These are phyloP conservation scores for Syrrhaptes paradoxus DNA, from an alignment of 2,113 vertebrate species.

Conservation along the genomic window DNA sequence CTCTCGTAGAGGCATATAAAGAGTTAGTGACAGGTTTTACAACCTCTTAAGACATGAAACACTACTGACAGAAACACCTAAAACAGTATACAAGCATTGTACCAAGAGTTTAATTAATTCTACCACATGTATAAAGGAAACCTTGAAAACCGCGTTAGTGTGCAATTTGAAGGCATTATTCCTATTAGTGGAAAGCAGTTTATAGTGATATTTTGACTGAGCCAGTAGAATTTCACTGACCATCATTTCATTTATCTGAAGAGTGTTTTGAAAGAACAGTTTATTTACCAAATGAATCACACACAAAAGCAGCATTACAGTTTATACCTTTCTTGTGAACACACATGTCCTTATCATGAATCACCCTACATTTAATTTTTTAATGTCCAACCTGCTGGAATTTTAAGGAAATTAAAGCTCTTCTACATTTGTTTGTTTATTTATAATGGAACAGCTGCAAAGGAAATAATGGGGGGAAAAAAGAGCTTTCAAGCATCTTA, in stretches of 20 bases:
- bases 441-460: neutral
- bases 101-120: neutral
- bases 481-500: neutral
- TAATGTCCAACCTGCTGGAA: neutral
- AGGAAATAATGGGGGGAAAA: neutral
- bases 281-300: neutral
- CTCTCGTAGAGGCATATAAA: neutral
- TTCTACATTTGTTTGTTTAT: neutral
- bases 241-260: neutral
- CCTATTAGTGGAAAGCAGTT: neutral
- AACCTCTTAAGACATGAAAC: neutral
- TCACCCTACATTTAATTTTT: neutral
- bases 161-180: neutral
- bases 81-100: neutral
- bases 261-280: neutral
- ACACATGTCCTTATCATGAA: neutral
- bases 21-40: neutral
- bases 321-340: neutral
- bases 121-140: neutral
- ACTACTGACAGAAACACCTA: neutral
- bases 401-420: neutral
- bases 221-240: neutral
- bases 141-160: neutral
- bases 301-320: fast-evolving
- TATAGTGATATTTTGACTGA: neutral